A percentile compares a stretch with the other conserved stretches of the same genome.
phyloP scores from a whole-genome alignment of 2,113 vertebrate species.

The Bos indicus region DNA sequence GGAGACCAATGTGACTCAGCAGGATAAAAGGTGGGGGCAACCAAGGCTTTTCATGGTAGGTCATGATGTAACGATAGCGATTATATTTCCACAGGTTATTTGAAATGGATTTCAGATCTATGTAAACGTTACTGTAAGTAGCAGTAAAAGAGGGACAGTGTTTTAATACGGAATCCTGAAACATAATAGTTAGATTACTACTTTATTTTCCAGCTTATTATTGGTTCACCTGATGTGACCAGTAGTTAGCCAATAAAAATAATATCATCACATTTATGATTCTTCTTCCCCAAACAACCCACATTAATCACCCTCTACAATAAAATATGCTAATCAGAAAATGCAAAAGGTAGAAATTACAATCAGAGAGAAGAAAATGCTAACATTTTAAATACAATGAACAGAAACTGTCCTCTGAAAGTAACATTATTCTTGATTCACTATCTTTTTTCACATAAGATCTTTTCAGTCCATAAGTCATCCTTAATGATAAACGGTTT shows the following conservation, averaged over 20 bases:
- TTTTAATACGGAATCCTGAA: background rate
- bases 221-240: background rate
- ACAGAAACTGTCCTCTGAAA: background rate
- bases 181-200: background rate
- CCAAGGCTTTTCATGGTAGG: conserved; percentile 93
- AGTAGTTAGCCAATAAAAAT: background rate
- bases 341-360: background rate
- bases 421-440: background rate
- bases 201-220: background rate
- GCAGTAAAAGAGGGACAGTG: background rate
- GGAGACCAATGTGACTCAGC: conserved; percentile 85
- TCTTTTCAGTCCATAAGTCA: background rate
- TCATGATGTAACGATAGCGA: conserved; percentile 97
- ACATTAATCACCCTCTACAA: background rate
- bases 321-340: background rate
- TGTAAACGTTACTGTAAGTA: conserved; percentile 90
- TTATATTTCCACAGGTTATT: conserved; percentile 97
- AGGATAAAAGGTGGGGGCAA: conserved; percentile 93
- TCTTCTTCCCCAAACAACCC: background rate
- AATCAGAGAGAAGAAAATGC: background rate
- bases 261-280: background rate
- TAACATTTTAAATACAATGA: background rate
- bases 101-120: conserved; percentile 91
- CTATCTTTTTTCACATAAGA: background rate
- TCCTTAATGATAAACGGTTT: background rate